phyloP scores from a whole-genome alignment of 2,888 invertebrate species.

The Ochropleura plecta region DNA sequence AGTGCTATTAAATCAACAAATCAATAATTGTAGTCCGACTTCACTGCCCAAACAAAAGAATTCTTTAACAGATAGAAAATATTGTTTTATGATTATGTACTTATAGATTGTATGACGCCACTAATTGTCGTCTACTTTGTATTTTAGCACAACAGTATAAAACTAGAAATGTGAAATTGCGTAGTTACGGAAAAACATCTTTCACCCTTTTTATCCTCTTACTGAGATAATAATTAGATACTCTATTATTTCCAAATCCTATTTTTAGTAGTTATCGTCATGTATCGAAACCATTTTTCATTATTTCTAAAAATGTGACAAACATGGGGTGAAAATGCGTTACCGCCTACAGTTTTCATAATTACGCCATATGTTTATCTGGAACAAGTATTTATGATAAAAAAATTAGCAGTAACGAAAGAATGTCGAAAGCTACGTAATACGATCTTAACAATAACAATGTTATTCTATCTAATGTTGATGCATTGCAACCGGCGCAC shows the following conservation, averaged over 20 bases:
- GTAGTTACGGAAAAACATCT: not conserved
- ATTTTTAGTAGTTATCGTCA: not conserved
- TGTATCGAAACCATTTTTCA: not conserved
- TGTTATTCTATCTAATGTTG: slow-evolving; percentile 9
- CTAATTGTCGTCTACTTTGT: not conserved
- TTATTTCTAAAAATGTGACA: not conserved
- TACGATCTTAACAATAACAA: slow-evolving; percentile 59
- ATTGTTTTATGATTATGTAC: not conserved
- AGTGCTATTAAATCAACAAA: not conserved
- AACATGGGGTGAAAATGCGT: not conserved
- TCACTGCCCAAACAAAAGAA: not conserved
- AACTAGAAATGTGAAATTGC: not conserved
- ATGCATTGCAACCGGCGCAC: slow-evolving; percentile 24
- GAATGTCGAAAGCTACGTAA: slow-evolving; percentile 54
- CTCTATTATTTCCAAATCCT: not conserved
- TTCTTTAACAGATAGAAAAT: not conserved
- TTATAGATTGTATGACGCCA: not conserved
- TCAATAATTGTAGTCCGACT: not conserved
- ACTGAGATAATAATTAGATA: not conserved
- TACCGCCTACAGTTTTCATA: too few species aligned
- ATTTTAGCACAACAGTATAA: not conserved
- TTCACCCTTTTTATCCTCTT: not conserved
- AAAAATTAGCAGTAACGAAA: slow-evolving; percentile 15
- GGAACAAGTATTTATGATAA: slow-evolving; percentile 1
- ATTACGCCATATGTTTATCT: not conserved